Conservation (phyloP, 2,888 invertebrate species). For the Leucania comma region DNA sequence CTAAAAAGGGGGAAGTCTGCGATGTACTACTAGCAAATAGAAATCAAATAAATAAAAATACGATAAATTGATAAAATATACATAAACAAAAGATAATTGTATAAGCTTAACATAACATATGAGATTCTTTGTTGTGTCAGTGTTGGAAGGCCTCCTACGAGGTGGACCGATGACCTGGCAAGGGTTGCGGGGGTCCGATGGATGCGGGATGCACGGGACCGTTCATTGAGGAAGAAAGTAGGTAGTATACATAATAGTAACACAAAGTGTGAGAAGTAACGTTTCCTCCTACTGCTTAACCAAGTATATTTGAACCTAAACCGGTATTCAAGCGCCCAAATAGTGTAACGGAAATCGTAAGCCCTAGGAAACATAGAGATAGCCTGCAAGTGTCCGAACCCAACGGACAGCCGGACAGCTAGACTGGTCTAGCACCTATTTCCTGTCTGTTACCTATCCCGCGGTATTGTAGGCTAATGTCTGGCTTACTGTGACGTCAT, state of each 20-base stretch:
- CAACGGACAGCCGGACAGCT: slow-evolving; percentile 31
- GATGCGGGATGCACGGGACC: no score
- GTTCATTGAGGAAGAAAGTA: no score
- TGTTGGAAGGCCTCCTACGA: no score
- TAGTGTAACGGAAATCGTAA: slow-evolving; percentile 41
- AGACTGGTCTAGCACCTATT: slow-evolving; percentile 20
- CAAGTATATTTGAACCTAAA: background rate
- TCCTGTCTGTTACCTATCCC: slow-evolving; percentile 1
- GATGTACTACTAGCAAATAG: no score
- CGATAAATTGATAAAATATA: no score
- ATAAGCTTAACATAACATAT: no score
- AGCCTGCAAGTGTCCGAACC: slow-evolving; percentile 51
- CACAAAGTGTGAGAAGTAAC: background rate
- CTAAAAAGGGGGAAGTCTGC: no score
- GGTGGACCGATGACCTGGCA: no score
- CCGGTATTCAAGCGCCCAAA: background rate
- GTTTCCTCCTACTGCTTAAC: background rate
- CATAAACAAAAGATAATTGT: no score
- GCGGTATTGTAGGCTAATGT: slow-evolving; percentile 1
- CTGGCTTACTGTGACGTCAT: background rate
- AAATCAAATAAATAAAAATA: no score
- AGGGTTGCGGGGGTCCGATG: no score
- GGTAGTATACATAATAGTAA: background rate
- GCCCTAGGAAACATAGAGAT: slow-evolving; percentile 45
- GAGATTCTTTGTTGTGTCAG: no score